These are phyloP conservation scores for Drosophila pseudoobscura DNA, from an alignment of 1,140 invertebrate species.

Conservation along the genomic window DNA sequence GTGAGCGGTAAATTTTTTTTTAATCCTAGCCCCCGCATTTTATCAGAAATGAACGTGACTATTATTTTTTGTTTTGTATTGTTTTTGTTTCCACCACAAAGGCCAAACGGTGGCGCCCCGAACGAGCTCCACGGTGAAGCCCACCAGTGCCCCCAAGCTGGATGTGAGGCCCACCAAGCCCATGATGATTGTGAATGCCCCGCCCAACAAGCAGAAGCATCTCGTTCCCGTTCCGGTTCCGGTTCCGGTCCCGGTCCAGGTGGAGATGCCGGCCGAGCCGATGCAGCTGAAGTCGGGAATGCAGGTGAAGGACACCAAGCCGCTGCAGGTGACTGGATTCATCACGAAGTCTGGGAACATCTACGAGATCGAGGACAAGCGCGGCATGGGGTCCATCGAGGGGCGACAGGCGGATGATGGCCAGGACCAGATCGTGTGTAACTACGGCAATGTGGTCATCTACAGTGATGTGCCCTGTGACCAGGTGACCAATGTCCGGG, in stretches of 20 bases:
- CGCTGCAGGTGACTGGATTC: conserved; percentile 74
- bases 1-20: conserved; percentile 82
- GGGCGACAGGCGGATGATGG: conserved; percentile 52
- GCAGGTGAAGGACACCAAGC: conserved; percentile 55
- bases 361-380: conserved; percentile 71
- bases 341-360: conserved; percentile 75
- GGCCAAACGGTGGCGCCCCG: conserved; percentile 53
- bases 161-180: conserved; percentile 52
- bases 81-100: conserved; percentile 4
- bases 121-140: conserved; percentile 60
- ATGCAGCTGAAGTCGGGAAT: conserved; percentile 26
- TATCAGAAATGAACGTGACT: not conserved
- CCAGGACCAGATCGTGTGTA: conserved; percentile 61
- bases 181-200: conserved; percentile 68
- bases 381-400: conserved; percentile 70
- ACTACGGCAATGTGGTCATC: conserved; percentile 74
- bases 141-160: conserved; percentile 48
- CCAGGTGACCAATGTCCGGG: conserved; percentile 64
- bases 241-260: conserved; percentile 15
- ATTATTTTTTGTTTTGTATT: not conserved
- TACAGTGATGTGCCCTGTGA: conserved; percentile 81
- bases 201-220: conserved; percentile 62
- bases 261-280: conserved; percentile 12
- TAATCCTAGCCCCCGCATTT: not conserved
- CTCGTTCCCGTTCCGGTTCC: conserved; percentile 7